These are phyloP conservation scores for Drosophila ohnishii DNA, from an alignment of 1,140 invertebrate genomes.

Conservation along the genomic window DNA sequence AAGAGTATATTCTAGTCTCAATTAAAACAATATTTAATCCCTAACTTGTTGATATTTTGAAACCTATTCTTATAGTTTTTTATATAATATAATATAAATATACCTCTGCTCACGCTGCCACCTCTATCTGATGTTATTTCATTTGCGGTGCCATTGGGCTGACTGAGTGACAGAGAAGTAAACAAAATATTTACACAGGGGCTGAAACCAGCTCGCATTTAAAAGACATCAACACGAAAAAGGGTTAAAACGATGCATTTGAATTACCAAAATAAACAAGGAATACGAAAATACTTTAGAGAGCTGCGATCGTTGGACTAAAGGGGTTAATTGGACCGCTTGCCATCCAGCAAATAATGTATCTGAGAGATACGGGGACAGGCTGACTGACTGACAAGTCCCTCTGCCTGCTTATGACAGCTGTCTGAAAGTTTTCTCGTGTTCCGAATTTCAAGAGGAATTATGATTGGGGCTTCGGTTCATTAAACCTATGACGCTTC, in stretches of 20 bases:
- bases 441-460: slow-evolving; percentile 12
- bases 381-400: slow-evolving; percentile 48
- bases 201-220: slow-evolving; percentile 62
- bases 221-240: slow-evolving; percentile 67
- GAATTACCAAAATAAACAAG: slow-evolving; percentile 80
- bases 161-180: slow-evolving; percentile 38
- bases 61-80: neutral
- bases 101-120: neutral
- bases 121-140: slow-evolving; percentile 5
- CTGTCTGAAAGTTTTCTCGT: slow-evolving; percentile 65
- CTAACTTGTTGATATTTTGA: neutral
- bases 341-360: slow-evolving; percentile 32
- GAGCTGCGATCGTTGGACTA: slow-evolving; percentile 37
- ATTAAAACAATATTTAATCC: neutral
- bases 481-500: slow-evolving; percentile 60
- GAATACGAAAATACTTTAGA: slow-evolving; percentile 69
- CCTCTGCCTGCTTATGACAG: slow-evolving; percentile 68
- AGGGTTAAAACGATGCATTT: slow-evolving; percentile 76
- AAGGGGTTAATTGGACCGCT: slow-evolving; percentile 74
- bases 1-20: rapidly evolving
- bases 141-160: slow-evolving; percentile 32
- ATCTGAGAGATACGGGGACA: slow-evolving; percentile 55
- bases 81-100: too few relatives aligned
- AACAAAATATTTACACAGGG: slow-evolving; percentile 72
- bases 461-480: slow-evolving; percentile 58